Evolutionary conservation across 2,113 vertebrate genomes (phyloP), one percentile per base, ranked within the genome.

Genomic region (Lophura nycthemera): DNA sequence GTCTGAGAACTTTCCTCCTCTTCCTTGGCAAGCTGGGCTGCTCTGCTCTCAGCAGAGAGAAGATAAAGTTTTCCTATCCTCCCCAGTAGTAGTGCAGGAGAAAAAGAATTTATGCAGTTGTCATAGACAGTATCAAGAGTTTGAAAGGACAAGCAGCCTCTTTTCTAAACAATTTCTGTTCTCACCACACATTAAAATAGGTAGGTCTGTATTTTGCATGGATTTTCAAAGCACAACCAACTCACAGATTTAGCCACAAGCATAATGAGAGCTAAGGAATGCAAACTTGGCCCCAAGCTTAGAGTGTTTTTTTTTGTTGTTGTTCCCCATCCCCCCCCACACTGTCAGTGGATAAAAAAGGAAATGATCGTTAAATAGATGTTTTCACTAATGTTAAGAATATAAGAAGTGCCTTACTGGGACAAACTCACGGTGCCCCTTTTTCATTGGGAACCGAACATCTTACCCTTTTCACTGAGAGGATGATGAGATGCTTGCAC

Each of bases 271-370:
- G 32, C 24, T 34, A 59, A 79, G 2, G 9, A 32, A 69, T 72
- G 24, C 42, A 60, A 91, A 29, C 13, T 40, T 32, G 6, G 20
- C 6, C 15, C 21, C 57, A 71, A 74, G 24, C 3, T 74, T 32
- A 89, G 61, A 75, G 50, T 52, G 50, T 14, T 27, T 13, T 52
- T 52, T 50, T 25, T 29, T 29, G 7, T 25, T 22, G 10, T 48
- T 48, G 20, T 48, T 48, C 11, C 45, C 42, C 42, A 6, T 42
- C 47, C 22, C 48, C 22, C 47, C 1, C 11, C 3, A 13, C 16
- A 32, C 7, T 2, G 2, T 5, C 2, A 17, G 29, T 34, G 18
- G 0, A 7, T 21, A 40, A 81, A 32, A 42, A 2, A 4, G 2
- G 2, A 21, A 29, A n/a, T 18, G 5, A 74, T n/a, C 2, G 0